phyloP scores from a whole-genome alignment of 2,797 vertebrate species.

The Tragelaphus eurycerus region DNA sequence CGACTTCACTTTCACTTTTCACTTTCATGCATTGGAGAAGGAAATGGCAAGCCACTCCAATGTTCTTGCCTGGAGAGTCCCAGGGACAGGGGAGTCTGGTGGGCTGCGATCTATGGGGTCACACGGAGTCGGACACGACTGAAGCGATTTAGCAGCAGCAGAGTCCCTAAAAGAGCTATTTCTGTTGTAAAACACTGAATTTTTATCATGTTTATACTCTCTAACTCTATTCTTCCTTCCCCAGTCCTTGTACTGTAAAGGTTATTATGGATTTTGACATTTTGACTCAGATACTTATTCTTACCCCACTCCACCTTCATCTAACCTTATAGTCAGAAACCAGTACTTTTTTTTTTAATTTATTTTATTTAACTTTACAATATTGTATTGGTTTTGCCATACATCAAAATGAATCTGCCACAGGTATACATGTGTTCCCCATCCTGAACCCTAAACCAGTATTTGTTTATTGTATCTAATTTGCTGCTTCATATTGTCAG shows the following conservation, averaged over 20 bases:
- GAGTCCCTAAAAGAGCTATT: neutral
- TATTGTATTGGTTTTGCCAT: too few relatives aligned
- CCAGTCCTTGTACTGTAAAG: neutral
- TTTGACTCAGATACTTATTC: neutral
- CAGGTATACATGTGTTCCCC: too few relatives aligned
- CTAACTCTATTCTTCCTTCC: neutral
- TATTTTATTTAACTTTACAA: too few relatives aligned
- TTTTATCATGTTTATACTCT: neutral
- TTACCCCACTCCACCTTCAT: neutral
- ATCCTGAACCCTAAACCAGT: neutral
- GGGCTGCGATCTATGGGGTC: too few relatives aligned
- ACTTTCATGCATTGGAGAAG: too few relatives aligned
- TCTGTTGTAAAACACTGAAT: neutral
- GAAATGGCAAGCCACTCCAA: too few relatives aligned
- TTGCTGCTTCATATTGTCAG: neutral
- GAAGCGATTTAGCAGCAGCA: neutral
- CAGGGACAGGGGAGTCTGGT: too few relatives aligned
- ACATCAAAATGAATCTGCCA: too few relatives aligned
- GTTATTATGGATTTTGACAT: conserved; percentile 15
- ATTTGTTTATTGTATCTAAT: neutral
- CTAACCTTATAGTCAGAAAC: conserved; percentile 5
- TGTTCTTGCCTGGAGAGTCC: too few relatives aligned
- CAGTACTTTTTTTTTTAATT: neutral
- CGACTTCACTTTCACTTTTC: too few relatives aligned
- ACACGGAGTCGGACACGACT: too few relatives aligned